phyloP scores from a whole-genome alignment of 2,113 vertebrate species.

The Xiphorhynchus elegans region DNA sequence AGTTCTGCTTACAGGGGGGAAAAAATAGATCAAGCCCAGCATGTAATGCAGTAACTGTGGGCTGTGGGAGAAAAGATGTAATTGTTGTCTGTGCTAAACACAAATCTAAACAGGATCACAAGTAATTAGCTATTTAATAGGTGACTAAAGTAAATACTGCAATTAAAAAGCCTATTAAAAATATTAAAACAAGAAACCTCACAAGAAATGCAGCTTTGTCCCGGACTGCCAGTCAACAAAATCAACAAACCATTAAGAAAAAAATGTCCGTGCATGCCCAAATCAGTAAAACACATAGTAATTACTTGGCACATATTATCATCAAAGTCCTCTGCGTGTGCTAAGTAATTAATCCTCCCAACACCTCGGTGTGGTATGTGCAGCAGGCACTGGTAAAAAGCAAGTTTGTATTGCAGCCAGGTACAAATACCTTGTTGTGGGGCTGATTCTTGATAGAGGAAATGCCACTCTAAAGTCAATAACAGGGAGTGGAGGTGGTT shows the following conservation, averaged over 20 bases:
- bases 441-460: background rate
- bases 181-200: constrained; percentile 26
- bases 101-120: constrained; percentile 53
- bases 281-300: constrained; percentile 40
- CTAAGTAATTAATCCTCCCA: constrained; percentile 59
- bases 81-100: constrained; percentile 58
- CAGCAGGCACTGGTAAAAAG: constrained; percentile 10
- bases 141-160: constrained; percentile 61
- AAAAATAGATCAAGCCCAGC: background rate
- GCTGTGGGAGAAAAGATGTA: constrained; percentile 39
- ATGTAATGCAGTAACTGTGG: background rate
- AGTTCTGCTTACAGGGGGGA: background rate
- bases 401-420: background rate
- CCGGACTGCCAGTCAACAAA: constrained; percentile 15
- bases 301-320: constrained; percentile 57
- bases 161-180: constrained; percentile 51
- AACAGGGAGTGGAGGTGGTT: background rate
- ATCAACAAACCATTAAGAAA: constrained; percentile 33
- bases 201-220: constrained; percentile 36
- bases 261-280: constrained; percentile 2
- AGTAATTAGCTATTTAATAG: constrained; percentile 56
- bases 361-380: constrained; percentile 46
- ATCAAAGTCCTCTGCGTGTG: constrained; percentile 16
- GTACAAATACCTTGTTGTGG: constrained; percentile 41
- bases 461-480: background rate